Evolutionary conservation across 2,113 vertebrate species (phyloP).

Genomic region (Chaenocephalus aceratus): DNA sequence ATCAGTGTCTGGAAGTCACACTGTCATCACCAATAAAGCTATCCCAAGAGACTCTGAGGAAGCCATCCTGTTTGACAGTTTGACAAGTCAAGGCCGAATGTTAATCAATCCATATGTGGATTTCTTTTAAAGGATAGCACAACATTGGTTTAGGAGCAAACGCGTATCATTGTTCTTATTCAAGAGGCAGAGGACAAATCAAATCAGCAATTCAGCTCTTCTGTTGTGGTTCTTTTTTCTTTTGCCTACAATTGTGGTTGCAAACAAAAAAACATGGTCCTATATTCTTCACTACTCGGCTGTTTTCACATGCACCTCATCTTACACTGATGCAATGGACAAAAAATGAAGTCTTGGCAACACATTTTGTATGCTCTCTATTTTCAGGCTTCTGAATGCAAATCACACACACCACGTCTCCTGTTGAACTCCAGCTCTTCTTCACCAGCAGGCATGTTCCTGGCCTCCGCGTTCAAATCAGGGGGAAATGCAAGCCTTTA

Average conservation of each 20-base stretch:
- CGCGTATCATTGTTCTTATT: background rate
- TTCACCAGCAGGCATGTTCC: slow-evolving; percentile 13
- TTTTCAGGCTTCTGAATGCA: background rate
- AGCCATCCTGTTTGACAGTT: background rate
- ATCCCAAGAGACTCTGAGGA: background rate
- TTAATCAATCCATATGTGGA: background rate
- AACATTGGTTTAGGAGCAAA: background rate
- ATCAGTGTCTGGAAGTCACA: slow-evolving; percentile 17
- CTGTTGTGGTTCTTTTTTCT: slow-evolving; percentile 5
- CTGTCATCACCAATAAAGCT: slow-evolving; percentile 6
- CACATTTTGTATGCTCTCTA: background rate
- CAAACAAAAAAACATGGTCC: background rate
- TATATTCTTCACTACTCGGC: background rate
- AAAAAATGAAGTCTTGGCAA: background rate
- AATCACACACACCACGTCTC: background rate
- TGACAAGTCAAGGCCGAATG: background rate
- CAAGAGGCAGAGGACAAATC: background rate
- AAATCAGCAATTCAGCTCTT: slow-evolving; percentile 21
- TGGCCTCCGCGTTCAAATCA: slow-evolving; percentile 41
- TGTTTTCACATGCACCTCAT: background rate
- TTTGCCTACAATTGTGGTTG: background rate
- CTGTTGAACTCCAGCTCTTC: slow-evolving; percentile 10
- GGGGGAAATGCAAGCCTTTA: slow-evolving; percentile 50
- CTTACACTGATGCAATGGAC: background rate
- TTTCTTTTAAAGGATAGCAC: background rate